Evolutionary conservation across 2,888 invertebrate species (phyloP).

Genomic region (Exephanes ischioxanthus): DNA sequence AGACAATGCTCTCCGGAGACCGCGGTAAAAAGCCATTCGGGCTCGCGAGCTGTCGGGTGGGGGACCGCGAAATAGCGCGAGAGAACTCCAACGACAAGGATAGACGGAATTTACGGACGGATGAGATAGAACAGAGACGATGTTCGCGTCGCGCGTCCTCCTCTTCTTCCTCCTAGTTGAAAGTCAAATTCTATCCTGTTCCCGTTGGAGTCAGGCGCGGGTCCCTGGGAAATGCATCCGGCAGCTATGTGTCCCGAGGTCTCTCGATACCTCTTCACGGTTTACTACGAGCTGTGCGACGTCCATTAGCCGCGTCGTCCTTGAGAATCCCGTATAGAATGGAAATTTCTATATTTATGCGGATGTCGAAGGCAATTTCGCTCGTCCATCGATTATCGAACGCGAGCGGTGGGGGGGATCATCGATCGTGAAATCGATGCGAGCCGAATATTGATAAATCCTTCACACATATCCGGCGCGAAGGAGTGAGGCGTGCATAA

Average conservation of each 20-base stretch:
- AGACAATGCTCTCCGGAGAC: slow-evolving; percentile 17
- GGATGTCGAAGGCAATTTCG: slow-evolving; percentile 17
- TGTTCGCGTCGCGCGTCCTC: slow-evolving; percentile 29
- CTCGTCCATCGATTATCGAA: slow-evolving; percentile 4
- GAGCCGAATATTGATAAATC: not conserved
- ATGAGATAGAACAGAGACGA: slow-evolving; percentile 17
- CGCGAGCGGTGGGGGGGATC: not conserved
- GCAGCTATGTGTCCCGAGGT: slow-evolving; percentile 30
- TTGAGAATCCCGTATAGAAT: slow-evolving; percentile 11
- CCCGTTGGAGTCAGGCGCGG: slow-evolving; percentile 59
- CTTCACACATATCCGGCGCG: not conserved
- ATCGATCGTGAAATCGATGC: not conserved
- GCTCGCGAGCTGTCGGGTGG: slow-evolving; percentile 4
- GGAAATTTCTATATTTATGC: slow-evolving; percentile 17
- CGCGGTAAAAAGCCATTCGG: slow-evolving; percentile 33
- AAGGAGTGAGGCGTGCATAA: not conserved
- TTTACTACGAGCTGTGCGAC: slow-evolving; percentile 37
- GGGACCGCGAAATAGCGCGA: slow-evolving; percentile 25
- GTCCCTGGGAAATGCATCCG: slow-evolving; percentile 40
- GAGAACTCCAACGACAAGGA: slow-evolving; percentile 10
- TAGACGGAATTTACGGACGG: not conserved
- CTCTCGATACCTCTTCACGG: slow-evolving; percentile 24
- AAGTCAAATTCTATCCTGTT: slow-evolving; percentile 70
- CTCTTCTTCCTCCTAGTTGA: slow-evolving; percentile 49
- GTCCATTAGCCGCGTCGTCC: slow-evolving; percentile 36